Conservation (phyloP, 2,888 invertebrate species). For the Nasonia oneida region DNA sequence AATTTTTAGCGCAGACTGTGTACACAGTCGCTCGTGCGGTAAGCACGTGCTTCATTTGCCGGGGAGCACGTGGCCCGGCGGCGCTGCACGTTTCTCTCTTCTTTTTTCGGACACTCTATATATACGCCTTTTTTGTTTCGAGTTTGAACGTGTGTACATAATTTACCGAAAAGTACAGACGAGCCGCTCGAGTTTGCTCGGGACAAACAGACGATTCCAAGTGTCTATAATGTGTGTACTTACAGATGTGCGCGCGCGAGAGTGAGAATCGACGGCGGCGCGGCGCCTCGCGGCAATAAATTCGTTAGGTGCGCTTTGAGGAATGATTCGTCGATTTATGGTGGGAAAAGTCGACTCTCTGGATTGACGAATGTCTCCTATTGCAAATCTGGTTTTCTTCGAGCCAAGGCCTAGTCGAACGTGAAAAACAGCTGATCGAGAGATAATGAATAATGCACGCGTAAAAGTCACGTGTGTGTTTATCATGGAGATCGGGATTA, state of each 20-base stretch:
- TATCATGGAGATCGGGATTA: constrained; percentile 27
- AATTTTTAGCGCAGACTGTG: constrained; percentile 26
- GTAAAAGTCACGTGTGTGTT: constrained; percentile 29
- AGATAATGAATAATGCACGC: constrained; percentile 23
- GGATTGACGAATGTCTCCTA: not conserved
- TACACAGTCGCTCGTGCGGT: constrained; percentile 26
- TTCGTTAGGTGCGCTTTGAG: not conserved
- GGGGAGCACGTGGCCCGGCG: not conserved
- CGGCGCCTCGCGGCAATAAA: not conserved
- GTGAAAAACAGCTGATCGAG: constrained; percentile 1
- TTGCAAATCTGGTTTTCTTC: not conserved
- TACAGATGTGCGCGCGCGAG: not conserved
- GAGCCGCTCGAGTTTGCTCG: constrained; percentile 9
- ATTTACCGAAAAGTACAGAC: not conserved
- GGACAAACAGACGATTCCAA: not conserved
- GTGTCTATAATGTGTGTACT: not conserved
- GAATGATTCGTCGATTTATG: not conserved
- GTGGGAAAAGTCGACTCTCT: not conserved
- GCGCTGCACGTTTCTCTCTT: not conserved
- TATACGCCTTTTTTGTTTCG: no score
- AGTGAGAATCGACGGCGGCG: not conserved
- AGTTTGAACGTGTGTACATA: no score
- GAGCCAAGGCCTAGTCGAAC: not conserved
- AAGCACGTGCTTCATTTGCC: constrained; percentile 33
- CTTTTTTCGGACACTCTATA: not conserved